Evolutionary conservation across 1,140 invertebrate genomes (phyloP), one percentile per base, ranked within the genome.

Genomic region (Drosophila sucinea): DNA sequence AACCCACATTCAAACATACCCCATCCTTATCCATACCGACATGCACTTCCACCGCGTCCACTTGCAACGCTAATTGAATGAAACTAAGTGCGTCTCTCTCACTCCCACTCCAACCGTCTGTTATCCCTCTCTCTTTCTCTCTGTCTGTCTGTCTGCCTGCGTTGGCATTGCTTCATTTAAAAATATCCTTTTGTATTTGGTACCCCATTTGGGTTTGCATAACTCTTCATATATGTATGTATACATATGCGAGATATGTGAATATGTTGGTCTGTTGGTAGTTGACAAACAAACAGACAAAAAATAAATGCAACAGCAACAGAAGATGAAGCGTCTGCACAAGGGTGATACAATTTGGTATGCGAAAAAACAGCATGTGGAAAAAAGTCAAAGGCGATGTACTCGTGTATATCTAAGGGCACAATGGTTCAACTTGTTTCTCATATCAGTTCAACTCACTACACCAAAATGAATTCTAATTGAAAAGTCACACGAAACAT

Each of bases 401-500:
- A 3, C 2, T 23, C 23, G 1, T 51, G 7, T 25, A 23, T 25
- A 51, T 51, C 8, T 10, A 27, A 51, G 5, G 25, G 6, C 23
- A 41, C 4, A 41, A 41, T 11, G 40, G 40, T 41, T 41, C 40
- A 41, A 41, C 40, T 41, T 41, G 40, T 41, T 4, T 30, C 4
- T 10, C 35, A 38, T 10, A 38, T 10, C 44, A 51, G 44, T 7
- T 51, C 3, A 27, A 5, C 23, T 3, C 17, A 47, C 17, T 47
- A 4, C 23, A 51, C 1, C 23, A 6, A 51, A 51, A 70, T 47
- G 29, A 29, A 63, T 70, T 58, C 41, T 27, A 40, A 73, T 69
- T 69, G 41, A 73, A 69, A 69, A 56, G 60, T 33, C 62, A 56
- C 57, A 33, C 57, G 63, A 72, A 62, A 47, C 10, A 38, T 38